Evolutionary conservation across 1,140 invertebrate genomes (phyloP), one percentile per base, ranked within the genome.

Genomic region (Trachymyrmex cornetzi): DNA sequence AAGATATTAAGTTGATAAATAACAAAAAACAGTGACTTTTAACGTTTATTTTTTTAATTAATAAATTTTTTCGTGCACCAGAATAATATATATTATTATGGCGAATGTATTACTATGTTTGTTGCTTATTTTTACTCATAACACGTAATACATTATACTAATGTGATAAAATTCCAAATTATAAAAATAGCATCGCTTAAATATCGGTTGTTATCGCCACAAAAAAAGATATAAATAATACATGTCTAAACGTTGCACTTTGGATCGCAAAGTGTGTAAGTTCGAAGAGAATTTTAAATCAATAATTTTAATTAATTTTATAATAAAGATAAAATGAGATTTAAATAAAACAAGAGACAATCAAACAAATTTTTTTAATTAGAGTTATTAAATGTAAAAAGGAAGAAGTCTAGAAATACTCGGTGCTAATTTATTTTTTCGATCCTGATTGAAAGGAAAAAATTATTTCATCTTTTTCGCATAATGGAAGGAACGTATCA

Each of bases 241-340:
- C 30, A 14, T 7, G 38, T 75, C 38, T 74, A 84, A 38, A 84
- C 55, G 24, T n/a, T 75, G 81, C 55, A 75, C 69, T 79, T 50
- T 86, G 63, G 44, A 85, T 86, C n/a, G 74, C 48, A 53, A 50
- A 55, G 9, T 50, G 3, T 14, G 61, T 53, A 24, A 24, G 64
- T 53, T 57, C 27, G 4, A 0, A 27, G n/a, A 81, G 55, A 71
- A 67, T 69, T 69, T 80, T 69, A 80, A 71, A 71, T 19, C 48
- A 12, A 22, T 24, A 3, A 44, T 24, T 63, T 24, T 14, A 4
- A 27, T 27, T 44, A 63, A 61, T 44, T 24, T 61, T 6, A 0
- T 7, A 44, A 63, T 19, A 77, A 63, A 63, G 1, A 48, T 27
- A 6, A 63, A 63, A 19, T n/a, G 1, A 44, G 2, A 11, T 61